phyloP scores from a whole-genome alignment of 2,113 vertebrate species.

The Corynorhinus townsendii region DNA sequence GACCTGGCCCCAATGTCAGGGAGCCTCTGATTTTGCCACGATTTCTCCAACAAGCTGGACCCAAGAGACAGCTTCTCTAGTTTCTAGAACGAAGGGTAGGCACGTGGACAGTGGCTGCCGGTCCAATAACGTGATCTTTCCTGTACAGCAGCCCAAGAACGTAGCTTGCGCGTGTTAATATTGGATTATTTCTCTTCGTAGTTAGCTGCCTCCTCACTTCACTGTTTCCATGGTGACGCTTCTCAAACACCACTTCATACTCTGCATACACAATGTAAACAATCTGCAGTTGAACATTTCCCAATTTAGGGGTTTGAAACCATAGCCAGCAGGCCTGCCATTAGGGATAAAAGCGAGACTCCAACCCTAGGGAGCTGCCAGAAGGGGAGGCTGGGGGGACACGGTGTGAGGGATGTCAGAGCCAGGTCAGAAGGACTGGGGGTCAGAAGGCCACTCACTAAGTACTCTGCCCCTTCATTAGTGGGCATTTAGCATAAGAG shows the following conservation, averaged over 20 bases:
- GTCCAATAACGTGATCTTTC: slow-evolving; percentile 61
- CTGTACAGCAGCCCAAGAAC: slow-evolving; percentile 68
- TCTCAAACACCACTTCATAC: slow-evolving; percentile 80
- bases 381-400: background rate
- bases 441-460: background rate
- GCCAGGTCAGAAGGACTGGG: background rate
- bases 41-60: background rate
- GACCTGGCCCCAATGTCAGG: background rate
- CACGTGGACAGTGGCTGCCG: slow-evolving; percentile 33
- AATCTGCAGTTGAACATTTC: slow-evolving; percentile 77
- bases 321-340: slow-evolving; percentile 51
- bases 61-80: background rate
- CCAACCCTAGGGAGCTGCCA: background rate
- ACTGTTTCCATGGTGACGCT: slow-evolving; percentile 81
- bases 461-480: background rate
- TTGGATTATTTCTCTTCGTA: slow-evolving; percentile 76
- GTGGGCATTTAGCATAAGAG: background rate
- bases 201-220: slow-evolving; percentile 77
- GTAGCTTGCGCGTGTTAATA: slow-evolving; percentile 72
- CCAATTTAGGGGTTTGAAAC: slow-evolving; percentile 76
- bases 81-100: slow-evolving; percentile 14
- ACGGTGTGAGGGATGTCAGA: accelerated
- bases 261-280: slow-evolving; percentile 80
- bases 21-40: background rate
- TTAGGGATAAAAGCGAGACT: background rate